Percentiles rank a stretch among this genome's conserved stretches.
phyloP scores from a whole-genome alignment of 2,888 invertebrate species.

The Ethmia dodecea region DNA sequence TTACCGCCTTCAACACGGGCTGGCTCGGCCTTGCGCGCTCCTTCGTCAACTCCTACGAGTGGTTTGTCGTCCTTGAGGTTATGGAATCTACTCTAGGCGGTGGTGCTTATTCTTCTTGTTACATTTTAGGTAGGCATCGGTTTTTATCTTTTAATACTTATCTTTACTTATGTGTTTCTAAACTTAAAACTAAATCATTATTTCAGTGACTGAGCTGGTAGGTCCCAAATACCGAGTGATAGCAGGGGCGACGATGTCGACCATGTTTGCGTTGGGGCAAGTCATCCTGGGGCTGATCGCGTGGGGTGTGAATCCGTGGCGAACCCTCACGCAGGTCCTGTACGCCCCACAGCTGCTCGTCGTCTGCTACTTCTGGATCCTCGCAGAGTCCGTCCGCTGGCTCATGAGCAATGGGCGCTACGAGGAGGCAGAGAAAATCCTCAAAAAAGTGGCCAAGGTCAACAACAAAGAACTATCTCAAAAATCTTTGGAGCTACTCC shows the following conservation, averaged over 20 bases:
- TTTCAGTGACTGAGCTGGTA: conserved; percentile 83
- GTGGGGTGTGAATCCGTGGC: conserved; percentile 83
- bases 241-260: conserved; percentile 81
- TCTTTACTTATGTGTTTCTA: background rate
- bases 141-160: background rate
- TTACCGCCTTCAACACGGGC: conserved; percentile 79
- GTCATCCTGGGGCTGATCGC: conserved; percentile 80
- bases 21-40: conserved; percentile 29
- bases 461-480: conserved; percentile 65
- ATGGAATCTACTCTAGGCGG: background rate
- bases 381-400: conserved; percentile 85
- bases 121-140: background rate
- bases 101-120: background rate
- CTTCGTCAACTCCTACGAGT: background rate
- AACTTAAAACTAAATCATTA: background rate
- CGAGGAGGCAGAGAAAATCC: conserved; percentile 79
- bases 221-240: conserved; percentile 83
- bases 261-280: conserved; percentile 84
- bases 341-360: conserved; percentile 81
- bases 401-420: conserved; percentile 82
- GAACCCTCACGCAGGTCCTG: conserved; percentile 77
- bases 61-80: background rate
- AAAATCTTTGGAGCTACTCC: conserved; percentile 36
- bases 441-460: conserved; percentile 78
- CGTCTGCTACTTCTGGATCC: conserved; percentile 79